phyloP scores from a whole-genome alignment of 2,113 vertebrate species.

The Eurystomus gularis region DNA sequence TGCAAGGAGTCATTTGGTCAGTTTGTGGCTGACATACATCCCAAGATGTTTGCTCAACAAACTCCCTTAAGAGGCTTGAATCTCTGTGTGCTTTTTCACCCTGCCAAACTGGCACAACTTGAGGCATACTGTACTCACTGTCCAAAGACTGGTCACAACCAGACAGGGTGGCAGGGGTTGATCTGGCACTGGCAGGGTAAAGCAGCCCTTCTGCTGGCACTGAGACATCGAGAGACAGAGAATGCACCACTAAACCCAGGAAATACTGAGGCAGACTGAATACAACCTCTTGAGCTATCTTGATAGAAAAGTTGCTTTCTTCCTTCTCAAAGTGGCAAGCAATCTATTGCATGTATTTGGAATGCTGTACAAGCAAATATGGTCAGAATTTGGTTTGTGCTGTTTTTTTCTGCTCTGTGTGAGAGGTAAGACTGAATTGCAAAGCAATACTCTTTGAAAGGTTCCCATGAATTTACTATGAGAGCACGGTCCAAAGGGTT shows the following conservation, averaged over 20 bases:
- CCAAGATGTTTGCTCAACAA: not conserved
- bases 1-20: not conserved
- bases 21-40: not conserved
- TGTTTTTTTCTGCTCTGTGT: not conserved
- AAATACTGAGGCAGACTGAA: not conserved
- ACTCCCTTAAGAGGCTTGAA: not conserved
- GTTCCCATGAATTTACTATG: not conserved
- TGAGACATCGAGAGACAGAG: accelerated
- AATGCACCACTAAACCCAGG: not conserved
- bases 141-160: not conserved
- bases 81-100: not conserved
- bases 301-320: not conserved
- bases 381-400: not conserved
- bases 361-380: not conserved
- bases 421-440: not conserved
- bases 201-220: not conserved
- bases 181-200: not conserved
- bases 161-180: not conserved
- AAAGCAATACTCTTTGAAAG: not conserved
- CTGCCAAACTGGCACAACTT: not conserved
- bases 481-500: not conserved
- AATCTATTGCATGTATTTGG: not conserved
- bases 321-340: not conserved
- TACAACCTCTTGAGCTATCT: not conserved
- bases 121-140: not conserved